Evolutionary conservation across 2,113 vertebrate genomes (phyloP).

Genomic region (Platysteira castanea): DNA sequence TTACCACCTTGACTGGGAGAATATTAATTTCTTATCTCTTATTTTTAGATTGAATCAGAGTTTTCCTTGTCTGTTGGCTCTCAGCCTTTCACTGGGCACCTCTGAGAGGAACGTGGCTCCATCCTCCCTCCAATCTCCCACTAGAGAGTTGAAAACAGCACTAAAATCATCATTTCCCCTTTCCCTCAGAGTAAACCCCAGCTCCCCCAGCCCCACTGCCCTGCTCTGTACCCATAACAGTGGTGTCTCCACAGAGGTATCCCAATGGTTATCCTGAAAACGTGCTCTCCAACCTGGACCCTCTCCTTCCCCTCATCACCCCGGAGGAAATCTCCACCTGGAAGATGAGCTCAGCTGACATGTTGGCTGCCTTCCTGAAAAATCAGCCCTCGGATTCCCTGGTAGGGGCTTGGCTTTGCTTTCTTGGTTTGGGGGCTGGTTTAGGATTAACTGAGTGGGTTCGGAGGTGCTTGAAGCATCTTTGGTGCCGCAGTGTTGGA

Average conservation of each 20-base stretch:
- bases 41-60: neutral
- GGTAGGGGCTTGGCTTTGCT: neutral
- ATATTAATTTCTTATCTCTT: neutral
- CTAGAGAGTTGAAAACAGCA: neutral
- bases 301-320: neutral
- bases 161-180: neutral
- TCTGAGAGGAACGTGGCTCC: neutral
- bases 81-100: neutral
- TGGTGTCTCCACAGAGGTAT: constrained; percentile 17
- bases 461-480: neutral
- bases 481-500: rapidly evolving
- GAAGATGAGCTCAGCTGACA: constrained; percentile 54
- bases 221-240: no score
- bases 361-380: constrained; percentile 2
- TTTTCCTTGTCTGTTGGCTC: neutral
- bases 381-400: rapidly evolving
- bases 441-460: neutral
- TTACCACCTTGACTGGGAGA: neutral
- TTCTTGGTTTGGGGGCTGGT: neutral
- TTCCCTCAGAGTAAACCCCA: neutral
- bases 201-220: neutral
- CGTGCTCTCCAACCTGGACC: neutral
- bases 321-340: constrained; percentile 26
- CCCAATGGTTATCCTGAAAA: constrained; percentile 62
- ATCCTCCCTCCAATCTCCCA: neutral